These are phyloP conservation scores for Thysanoteuthis rhombus DNA, from an alignment of 2,888 invertebrate genomes.

Conservation along the genomic window DNA sequence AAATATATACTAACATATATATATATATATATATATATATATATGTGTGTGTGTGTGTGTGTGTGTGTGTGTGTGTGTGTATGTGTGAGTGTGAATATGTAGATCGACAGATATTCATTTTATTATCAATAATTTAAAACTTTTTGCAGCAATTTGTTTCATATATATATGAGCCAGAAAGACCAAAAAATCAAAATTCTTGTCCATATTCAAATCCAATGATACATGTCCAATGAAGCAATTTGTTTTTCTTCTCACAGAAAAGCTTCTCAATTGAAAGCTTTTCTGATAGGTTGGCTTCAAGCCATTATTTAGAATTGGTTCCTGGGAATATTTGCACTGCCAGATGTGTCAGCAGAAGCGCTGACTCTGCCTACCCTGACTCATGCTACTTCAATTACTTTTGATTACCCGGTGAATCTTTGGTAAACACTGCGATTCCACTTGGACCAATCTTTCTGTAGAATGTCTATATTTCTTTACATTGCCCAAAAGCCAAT, in stretches of 20 bases:
- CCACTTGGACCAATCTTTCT: conserved; percentile 12
- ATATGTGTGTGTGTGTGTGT: too few species aligned
- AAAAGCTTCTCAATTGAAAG: too few species aligned
- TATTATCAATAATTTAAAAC: too few species aligned
- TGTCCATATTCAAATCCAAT: not conserved
- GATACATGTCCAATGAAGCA: not conserved
- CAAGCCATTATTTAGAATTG: not conserved
- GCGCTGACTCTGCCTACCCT: not conserved
- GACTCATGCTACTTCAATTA: not conserved
- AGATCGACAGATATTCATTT: too few species aligned
- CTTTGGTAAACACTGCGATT: not conserved
- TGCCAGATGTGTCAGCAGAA: not conserved
- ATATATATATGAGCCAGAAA: too few species aligned
- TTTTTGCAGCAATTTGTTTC: too few species aligned
- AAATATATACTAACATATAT: too few species aligned
- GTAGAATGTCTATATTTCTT: not conserved
- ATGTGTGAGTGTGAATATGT: too few species aligned
- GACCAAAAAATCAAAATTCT: too few species aligned
- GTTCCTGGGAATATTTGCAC: not conserved
- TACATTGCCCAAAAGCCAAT: not conserved
- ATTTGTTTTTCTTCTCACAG: not conserved
- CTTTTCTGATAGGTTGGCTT: not conserved
- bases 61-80: too few species aligned
- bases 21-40: too few species aligned
- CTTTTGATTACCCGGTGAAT: not conserved